Conservation (phyloP, 1,140 invertebrate species). For the Potamilus streckersoni region DNA sequence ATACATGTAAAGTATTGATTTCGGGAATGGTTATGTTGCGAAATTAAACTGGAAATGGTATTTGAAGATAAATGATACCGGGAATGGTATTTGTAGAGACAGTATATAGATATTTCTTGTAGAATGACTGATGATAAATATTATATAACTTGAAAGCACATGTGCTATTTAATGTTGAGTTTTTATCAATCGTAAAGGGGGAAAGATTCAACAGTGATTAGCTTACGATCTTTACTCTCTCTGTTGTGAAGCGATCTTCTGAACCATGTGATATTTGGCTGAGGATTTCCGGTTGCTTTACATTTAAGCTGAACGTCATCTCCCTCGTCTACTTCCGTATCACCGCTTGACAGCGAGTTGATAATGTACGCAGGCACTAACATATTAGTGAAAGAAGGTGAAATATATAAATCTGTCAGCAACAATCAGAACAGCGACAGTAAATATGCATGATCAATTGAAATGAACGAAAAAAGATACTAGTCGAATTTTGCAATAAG, state of each 20-base stretch:
- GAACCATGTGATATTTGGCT: conserved; percentile 57
- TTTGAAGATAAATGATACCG: too few relatives aligned
- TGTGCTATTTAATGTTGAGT: too few relatives aligned
- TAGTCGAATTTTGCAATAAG: neutral
- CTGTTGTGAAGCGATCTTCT: conserved; percentile 16
- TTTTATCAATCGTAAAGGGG: too few relatives aligned
- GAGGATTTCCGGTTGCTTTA: conserved; percentile 56
- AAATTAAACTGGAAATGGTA: too few relatives aligned
- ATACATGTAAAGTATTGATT: too few relatives aligned
- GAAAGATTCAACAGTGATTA: too few relatives aligned
- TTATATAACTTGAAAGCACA: too few relatives aligned
- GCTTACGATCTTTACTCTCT: conserved; percentile 23
- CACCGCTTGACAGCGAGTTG: conserved; percentile 32
- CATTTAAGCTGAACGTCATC: conserved; percentile 52
- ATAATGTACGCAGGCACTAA: conserved; percentile 46
- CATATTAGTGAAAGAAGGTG: conserved; percentile 3
- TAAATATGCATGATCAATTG: neutral
- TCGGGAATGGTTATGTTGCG: too few relatives aligned
- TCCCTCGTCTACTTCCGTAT: conserved; percentile 45
- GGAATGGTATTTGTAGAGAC: too few relatives aligned
- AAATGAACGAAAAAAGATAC: neutral
- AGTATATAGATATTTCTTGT: too few relatives aligned
- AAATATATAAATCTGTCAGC: neutral
- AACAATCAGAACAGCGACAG: neutral
- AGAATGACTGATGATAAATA: too few relatives aligned